Percentiles rank a stretch among this genome's conserved stretches.
Evolutionary conservation across 2,888 invertebrate species (phyloP).

Genomic region (Rhingia rostrata): DNA sequence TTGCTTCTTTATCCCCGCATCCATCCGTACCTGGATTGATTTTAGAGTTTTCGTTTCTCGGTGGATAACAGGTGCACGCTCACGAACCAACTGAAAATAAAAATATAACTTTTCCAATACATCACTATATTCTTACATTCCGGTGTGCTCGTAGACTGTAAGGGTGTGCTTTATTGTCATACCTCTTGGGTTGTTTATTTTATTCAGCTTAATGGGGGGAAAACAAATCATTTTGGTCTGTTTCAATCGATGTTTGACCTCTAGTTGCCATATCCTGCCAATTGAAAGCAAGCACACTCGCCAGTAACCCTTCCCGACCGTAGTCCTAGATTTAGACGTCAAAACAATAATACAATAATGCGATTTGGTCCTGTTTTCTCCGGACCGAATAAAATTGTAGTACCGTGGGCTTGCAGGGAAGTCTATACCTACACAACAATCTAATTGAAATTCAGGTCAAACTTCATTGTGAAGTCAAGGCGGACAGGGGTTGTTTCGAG

Average conservation of each 20-base stretch:
- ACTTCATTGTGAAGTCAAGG: constrained; percentile 6
- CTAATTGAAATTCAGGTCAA: constrained; percentile 27
- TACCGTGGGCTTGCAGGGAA: not conserved
- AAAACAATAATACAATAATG: constrained; percentile 17
- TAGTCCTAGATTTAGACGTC: not conserved
- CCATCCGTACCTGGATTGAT: not conserved
- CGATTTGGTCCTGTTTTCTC: constrained; percentile 1
- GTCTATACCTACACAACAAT: constrained; percentile 2
- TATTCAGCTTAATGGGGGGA: not conserved
- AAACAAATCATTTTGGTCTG: constrained; percentile 16
- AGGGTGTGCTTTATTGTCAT: not conserved
- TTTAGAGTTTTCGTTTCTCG: constrained; percentile 5
- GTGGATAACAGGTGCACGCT: constrained; percentile 2
- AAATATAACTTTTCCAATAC: constrained; percentile 1
- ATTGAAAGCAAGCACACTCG: not conserved
- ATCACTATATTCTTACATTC: not conserved
- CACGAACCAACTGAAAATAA: not conserved
- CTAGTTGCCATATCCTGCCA: constrained; percentile 11
- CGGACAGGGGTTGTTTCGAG: not conserved
- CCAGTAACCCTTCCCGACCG: constrained; percentile 1
- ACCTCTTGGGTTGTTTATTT: not conserved
- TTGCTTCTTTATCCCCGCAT: not conserved
- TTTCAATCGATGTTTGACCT: constrained; percentile 1
- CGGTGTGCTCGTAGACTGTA: not conserved
- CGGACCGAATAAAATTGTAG: not conserved